These are phyloP conservation scores for Anoura caudifer DNA, from an alignment of 2,113 vertebrate genomes.

Conservation along the genomic window DNA sequence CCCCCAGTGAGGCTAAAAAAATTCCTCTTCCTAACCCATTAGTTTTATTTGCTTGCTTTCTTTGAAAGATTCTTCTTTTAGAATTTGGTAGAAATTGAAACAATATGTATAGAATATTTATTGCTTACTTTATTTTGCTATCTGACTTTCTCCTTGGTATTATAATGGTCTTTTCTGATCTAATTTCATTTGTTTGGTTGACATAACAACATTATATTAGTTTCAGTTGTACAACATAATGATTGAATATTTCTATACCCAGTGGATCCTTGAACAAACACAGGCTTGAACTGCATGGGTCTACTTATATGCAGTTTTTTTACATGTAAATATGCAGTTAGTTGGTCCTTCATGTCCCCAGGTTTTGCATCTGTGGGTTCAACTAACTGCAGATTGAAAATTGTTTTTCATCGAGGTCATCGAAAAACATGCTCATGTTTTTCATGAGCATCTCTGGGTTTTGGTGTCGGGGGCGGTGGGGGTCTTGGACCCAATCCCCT, in stretches of 20 bases:
- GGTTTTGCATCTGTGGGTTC: not conserved
- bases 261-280: not conserved
- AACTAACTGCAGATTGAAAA: not conserved
- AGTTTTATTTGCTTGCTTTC: not conserved
- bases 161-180: slow-evolving; percentile 20
- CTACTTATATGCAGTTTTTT: not conserved
- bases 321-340: not conserved
- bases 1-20: not conserved
- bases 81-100: slow-evolving; percentile 27
- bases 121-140: slow-evolving; percentile 4
- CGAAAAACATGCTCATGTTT: too few species aligned
- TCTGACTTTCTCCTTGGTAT: not conserved
- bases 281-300: not conserved
- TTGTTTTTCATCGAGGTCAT: not conserved
- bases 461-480: not conserved
- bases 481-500: not conserved
- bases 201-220: not conserved
- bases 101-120: not conserved
- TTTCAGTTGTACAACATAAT: not conserved
- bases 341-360: not conserved
- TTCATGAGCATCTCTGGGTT: not conserved
- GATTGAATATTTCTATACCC: not conserved
- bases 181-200: not conserved
- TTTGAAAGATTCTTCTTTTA: slow-evolving; percentile 34
- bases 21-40: not conserved